Base-by-base conservation (phyloP, 2,113 vertebrate genomes). In the Pedetes capensis region DNA sequence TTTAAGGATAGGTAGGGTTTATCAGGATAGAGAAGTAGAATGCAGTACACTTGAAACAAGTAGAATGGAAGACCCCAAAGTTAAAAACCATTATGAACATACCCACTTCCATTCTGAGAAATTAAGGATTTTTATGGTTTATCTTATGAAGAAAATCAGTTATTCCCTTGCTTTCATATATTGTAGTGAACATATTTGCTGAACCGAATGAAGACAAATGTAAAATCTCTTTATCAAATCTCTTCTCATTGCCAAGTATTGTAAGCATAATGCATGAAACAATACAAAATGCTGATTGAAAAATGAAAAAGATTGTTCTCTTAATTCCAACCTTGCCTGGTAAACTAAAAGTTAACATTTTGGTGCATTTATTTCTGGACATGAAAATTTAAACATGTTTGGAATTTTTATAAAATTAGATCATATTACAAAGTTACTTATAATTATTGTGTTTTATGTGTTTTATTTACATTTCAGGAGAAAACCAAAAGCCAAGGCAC, bases 401-500 rank as follows among this genome's bases (percentile, higher is more conserved):
- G 42, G 42, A 49, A 0, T 34, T 91, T 95, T 76, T 80, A 64
- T 89, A 72, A 79, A 87, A 75, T 85, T 72, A 53, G 22, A n/a
- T 68, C 1, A 8, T 75, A 47, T 64, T 87, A 39, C 17, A 79
- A 85, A 80, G 22, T 91, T 92, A 69, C 25, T 94, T 74, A 55
- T 27, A 69, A 79, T 76, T 57, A 34, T 34, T 82, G 76, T 74
- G 37, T 89, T 82, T 93, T 75, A 37, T 23, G 22, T 82, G 29
- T 92, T 96, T 94, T 95, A 6, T 97, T 69, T 39, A 93, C 96
- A 66, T 97, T 98, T 96, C 97, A 99, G 99, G 98, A 99, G 98
- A 98, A 99, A 99, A 96, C 97, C 98, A 91, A 99, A 99, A 98
- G 98, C 98, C 95, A 99, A 99, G 98, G 99, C 99, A 32, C 99